Percentiles rank a stretch among this genome's conserved stretches.
These are phyloP conservation scores for Phalera bucephala DNA, from an alignment of 2,888 invertebrate genomes.

Conservation along the genomic window DNA sequence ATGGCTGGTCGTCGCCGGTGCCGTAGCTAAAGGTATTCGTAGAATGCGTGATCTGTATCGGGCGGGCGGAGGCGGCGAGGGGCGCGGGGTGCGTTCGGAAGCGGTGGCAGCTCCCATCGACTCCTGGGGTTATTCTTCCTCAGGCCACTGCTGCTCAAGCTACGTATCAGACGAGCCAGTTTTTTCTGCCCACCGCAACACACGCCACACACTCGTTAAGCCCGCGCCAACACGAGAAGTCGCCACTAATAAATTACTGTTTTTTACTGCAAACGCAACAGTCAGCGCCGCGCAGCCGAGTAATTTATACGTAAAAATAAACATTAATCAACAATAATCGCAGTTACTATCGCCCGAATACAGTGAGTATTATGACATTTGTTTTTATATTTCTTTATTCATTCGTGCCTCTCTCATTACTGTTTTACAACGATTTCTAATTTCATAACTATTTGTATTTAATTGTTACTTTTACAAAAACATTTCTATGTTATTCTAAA, in stretches of 20 bases:
- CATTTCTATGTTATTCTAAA: no score
- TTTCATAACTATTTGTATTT: background rate
- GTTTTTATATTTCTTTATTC: slow-evolving; percentile 55
- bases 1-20: slow-evolving; percentile 67
- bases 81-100: slow-evolving; percentile 78
- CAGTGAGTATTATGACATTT: slow-evolving; percentile 74
- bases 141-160: slow-evolving; percentile 83
- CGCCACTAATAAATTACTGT: slow-evolving; percentile 84
- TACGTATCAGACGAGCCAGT: slow-evolving; percentile 82
- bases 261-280: slow-evolving; percentile 79
- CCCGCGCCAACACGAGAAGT: slow-evolving; percentile 85
- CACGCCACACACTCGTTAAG: slow-evolving; percentile 84
- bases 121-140: slow-evolving; percentile 84
- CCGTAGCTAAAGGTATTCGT: slow-evolving; percentile 79
- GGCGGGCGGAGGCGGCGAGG: slow-evolving; percentile 64
- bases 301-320: slow-evolving; percentile 81
- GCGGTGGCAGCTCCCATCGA: slow-evolving; percentile 83
- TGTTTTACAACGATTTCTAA: slow-evolving; percentile 8
- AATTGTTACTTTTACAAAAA: no score
- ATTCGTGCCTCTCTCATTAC: slow-evolving; percentile 59
- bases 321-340: slow-evolving; percentile 77
- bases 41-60: slow-evolving; percentile 84
- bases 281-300: slow-evolving; percentile 80
- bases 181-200: slow-evolving; percentile 85
- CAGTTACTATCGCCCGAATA: slow-evolving; percentile 73